Conservation (phyloP, 2,888 invertebrate genomes). For the Latheticus oryzae region DNA sequence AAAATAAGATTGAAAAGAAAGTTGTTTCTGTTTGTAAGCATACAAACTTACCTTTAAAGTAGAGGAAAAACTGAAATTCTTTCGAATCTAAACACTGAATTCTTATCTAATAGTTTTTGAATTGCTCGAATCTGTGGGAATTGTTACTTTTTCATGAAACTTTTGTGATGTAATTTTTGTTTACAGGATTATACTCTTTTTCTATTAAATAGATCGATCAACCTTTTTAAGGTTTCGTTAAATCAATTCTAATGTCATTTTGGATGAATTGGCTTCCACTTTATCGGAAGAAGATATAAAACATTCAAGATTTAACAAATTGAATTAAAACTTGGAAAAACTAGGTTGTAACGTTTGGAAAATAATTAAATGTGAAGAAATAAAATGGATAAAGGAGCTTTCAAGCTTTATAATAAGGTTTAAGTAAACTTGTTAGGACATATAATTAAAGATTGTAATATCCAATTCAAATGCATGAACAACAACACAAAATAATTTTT, state of each 20-base stretch:
- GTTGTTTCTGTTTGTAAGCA: no score
- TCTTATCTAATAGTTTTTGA: no score
- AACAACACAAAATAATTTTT: background rate
- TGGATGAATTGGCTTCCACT: constrained; percentile 28
- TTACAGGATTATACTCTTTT: no score
- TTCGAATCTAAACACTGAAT: no score
- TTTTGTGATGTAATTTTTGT: no score
- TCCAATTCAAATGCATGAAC: background rate
- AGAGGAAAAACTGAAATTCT: no score
- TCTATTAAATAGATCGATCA: no score
- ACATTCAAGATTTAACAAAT: constrained; percentile 17
- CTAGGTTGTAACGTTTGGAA: constrained; percentile 8
- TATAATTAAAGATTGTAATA: background rate
- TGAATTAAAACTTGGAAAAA: constrained; percentile 12
- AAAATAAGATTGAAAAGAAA: no score
- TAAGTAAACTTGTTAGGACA: background rate
- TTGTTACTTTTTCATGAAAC: no score
- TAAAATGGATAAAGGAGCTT: background rate
- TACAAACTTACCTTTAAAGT: no score
- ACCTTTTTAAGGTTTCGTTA: constrained; percentile 23
- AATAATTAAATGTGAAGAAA: constrained; percentile 6
- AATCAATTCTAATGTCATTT: constrained; percentile 10
- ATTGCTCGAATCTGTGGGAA: no score
- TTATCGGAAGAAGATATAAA: constrained; percentile 16
- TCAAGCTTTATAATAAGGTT: background rate